Percentiles rank a stretch among this genome's conserved stretches.
Evolutionary conservation across 2,888 invertebrate genomes (phyloP).

Genomic region (Erebia aethiops): DNA sequence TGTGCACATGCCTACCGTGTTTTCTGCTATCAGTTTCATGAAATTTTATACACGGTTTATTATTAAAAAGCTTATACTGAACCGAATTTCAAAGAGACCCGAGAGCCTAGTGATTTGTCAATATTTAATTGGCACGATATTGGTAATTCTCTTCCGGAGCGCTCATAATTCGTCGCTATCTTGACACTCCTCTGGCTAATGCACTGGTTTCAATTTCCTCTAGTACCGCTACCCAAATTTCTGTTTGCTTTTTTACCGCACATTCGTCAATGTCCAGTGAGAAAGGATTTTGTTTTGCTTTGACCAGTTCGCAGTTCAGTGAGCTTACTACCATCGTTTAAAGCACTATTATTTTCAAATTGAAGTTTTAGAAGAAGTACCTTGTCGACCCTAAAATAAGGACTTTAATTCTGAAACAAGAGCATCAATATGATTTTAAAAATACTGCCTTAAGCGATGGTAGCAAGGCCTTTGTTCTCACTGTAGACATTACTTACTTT

Average conservation of each 20-base stretch:
- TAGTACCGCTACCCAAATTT: constrained; percentile 49
- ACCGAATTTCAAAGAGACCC: neutral
- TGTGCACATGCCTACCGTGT: too few relatives aligned
- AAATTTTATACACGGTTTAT: neutral
- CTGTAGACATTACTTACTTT: constrained; percentile 7
- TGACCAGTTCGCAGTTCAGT: neutral
- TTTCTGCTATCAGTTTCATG: too few relatives aligned
- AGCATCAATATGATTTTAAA: too few relatives aligned
- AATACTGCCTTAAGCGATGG: too few relatives aligned
- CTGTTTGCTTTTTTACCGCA: constrained; percentile 65
- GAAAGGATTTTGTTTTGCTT: constrained; percentile 11
- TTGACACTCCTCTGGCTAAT: constrained; percentile 64
- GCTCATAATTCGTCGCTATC: constrained; percentile 71
- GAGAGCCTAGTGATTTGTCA: constrained; percentile 8
- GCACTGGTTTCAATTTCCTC: constrained; percentile 77
- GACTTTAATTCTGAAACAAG: too few relatives aligned
- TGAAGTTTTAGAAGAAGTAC: too few relatives aligned
- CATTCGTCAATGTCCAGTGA: constrained; percentile 74
- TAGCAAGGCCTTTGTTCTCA: neutral
- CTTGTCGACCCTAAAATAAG: too few relatives aligned
- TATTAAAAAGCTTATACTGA: neutral
- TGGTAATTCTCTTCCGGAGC: constrained; percentile 47
- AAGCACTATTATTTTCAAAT: too few relatives aligned
- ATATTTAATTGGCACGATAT: constrained; percentile 40
- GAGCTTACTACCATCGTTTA: too few relatives aligned